Evolutionary conservation across 2,113 vertebrate genomes (phyloP).

Genomic region (Chroicocephalus ridibundus): DNA sequence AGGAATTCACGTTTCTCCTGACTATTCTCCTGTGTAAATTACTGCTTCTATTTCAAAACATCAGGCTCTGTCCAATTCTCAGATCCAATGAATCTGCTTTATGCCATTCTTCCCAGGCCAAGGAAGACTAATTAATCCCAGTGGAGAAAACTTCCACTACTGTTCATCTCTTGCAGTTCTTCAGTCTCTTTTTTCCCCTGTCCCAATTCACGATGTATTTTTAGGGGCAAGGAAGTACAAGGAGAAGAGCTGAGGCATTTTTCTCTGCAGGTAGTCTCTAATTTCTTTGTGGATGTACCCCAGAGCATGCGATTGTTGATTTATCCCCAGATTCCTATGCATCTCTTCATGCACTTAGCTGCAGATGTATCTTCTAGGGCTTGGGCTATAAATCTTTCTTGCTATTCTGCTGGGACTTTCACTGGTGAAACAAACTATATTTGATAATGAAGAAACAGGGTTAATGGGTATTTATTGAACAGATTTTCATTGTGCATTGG

Average conservation of each 20-base stretch:
- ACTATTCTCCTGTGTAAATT: slow-evolving; percentile 18
- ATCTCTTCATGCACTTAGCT: neutral
- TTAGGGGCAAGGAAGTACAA: neutral
- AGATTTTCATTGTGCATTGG: neutral
- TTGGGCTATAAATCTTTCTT: neutral
- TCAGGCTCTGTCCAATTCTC: neutral
- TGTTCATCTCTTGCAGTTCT: neutral
- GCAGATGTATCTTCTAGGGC: neutral
- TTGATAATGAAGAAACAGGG: neutral
- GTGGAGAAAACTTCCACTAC: neutral
- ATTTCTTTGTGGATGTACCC: neutral
- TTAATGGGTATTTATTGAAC: slow-evolving; percentile 26
- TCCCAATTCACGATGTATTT: neutral
- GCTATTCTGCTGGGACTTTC: neutral
- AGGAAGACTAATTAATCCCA: slow-evolving; percentile 50
- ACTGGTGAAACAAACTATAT: neutral
- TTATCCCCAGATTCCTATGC: neutral
- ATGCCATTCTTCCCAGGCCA: neutral
- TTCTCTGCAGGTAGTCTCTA: slow-evolving; percentile 6
- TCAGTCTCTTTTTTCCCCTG: neutral
- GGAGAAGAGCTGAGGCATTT: neutral
- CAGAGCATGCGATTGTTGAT: neutral
- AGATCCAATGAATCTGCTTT: slow-evolving; percentile 4
- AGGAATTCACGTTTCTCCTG: neutral
- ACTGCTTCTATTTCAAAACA: slow-evolving; percentile 38